Conservation (phyloP, 2,888 invertebrate species). For the Coelinius sp. region DNA sequence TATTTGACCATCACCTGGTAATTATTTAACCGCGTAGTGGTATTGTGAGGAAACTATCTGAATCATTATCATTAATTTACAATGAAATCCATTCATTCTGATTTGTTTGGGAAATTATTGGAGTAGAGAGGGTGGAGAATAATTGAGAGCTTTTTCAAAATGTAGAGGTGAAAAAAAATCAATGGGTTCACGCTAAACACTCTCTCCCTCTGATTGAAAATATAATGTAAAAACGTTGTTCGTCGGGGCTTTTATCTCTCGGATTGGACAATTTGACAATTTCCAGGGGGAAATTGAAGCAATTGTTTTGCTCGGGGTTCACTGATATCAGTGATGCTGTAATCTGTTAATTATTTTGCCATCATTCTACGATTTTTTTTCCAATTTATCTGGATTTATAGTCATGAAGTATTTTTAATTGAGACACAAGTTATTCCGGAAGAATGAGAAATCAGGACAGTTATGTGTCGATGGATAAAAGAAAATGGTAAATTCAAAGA, state of each 20-base stretch:
- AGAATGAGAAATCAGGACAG: background rate
- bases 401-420: no score
- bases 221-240: conserved; percentile 17
- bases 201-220: conserved; percentile 20
- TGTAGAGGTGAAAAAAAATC: background rate
- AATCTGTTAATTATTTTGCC: background rate
- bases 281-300: background rate
- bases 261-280: conserved; percentile 23
- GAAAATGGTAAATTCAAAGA: background rate
- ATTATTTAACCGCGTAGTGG: conserved; percentile 5
- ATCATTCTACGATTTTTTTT: background rate
- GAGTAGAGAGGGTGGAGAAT: background rate
- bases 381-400: no score
- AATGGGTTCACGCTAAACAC: background rate
- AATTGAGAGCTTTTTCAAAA: background rate
- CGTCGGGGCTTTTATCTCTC: conserved; percentile 6
- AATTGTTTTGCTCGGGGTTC: background rate
- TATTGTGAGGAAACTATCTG: background rate
- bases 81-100: background rate
- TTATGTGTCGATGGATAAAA: background rate
- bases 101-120: background rate
- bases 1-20: conserved; percentile 6
- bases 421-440: no score
- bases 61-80: background rate
- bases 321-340: background rate